Conservation (phyloP, 2,113 vertebrate genomes). For the Pantherophis guttatus region DNA sequence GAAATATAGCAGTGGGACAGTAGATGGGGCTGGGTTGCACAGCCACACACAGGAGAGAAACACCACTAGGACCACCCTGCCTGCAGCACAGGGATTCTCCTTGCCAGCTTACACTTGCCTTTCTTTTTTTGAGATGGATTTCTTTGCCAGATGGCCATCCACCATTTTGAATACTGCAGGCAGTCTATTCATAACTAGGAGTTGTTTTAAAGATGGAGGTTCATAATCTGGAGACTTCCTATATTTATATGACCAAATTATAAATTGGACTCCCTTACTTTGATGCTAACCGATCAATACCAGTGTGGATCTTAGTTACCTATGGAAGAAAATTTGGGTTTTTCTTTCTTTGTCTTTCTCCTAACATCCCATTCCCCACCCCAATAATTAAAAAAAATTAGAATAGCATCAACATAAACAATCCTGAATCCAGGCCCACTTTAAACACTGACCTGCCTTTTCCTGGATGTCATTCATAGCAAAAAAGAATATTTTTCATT, state of each 20-base stretch:
- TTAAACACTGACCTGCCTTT: not conserved
- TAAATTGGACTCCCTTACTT: not conserved
- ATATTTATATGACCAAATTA: not conserved
- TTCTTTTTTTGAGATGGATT: not conserved
- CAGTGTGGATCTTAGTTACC: not conserved
- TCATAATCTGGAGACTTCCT: not conserved
- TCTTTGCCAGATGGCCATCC: not conserved
- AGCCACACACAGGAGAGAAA: not conserved
- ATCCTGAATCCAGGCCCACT: not conserved
- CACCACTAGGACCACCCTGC: not conserved
- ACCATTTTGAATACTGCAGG: not conserved
- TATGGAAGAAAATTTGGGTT: fast-evolving
- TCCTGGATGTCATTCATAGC: not conserved
- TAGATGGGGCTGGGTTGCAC: too few relatives aligned
- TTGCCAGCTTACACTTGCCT: not conserved
- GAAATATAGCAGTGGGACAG: not conserved
- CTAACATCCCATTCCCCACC: not conserved
- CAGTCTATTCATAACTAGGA: not conserved
- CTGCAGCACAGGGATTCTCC: not conserved
- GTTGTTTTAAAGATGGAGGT: not conserved
- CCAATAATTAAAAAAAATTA: not conserved
- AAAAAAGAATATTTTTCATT: not conserved
- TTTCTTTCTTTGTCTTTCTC: not conserved
- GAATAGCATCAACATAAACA: not conserved
- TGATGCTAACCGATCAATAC: not conserved